A percentile compares a stretch with the other conserved stretches of the same genome.
These are phyloP conservation scores for Eciton burchellii DNA, from an alignment of 1,140 invertebrate species.

Conservation along the genomic window DNA sequence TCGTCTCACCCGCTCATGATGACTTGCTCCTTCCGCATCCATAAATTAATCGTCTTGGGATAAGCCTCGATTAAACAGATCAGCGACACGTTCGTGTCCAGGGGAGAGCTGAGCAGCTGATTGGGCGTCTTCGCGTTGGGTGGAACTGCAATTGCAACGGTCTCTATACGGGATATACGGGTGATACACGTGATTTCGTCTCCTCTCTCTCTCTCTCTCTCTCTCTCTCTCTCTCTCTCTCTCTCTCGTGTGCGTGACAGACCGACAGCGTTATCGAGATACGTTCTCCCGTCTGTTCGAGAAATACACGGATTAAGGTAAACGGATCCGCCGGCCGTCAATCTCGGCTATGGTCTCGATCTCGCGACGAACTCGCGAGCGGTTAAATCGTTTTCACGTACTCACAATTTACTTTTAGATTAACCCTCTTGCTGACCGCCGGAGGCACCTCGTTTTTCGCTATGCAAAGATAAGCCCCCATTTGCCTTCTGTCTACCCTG, in stretches of 20 bases:
- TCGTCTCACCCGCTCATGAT: constrained; percentile 82
- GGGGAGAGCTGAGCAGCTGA: constrained; percentile 85
- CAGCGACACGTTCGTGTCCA: constrained; percentile 85
- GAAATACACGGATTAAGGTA: constrained; percentile 16
- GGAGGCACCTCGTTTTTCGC: constrained; percentile 92
- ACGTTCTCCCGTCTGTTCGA: not conserved
- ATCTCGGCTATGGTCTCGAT: constrained; percentile 16
- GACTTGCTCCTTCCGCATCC: constrained; percentile 85
- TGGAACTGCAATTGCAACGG: constrained; percentile 82
- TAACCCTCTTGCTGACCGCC: constrained; percentile 91
- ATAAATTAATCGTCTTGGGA: constrained; percentile 87
- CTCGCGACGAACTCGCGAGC: not conserved
- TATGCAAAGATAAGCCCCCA: constrained; percentile 92
- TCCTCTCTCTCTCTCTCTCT: too few relatives aligned
- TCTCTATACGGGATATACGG: too few relatives aligned
- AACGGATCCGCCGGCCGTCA: not conserved
- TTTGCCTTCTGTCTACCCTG: constrained; percentile 89
- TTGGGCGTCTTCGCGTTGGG: constrained; percentile 86
- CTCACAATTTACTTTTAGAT: constrained; percentile 92
- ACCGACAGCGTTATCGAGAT: not conserved
- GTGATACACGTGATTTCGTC: too few relatives aligned
- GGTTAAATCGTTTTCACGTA: constrained; percentile 76
- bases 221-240: too few relatives aligned
- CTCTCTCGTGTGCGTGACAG: too few relatives aligned
- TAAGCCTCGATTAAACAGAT: constrained; percentile 87